Base-by-base conservation (phyloP, 2,113 vertebrate species). In the Passer domesticus region DNA sequence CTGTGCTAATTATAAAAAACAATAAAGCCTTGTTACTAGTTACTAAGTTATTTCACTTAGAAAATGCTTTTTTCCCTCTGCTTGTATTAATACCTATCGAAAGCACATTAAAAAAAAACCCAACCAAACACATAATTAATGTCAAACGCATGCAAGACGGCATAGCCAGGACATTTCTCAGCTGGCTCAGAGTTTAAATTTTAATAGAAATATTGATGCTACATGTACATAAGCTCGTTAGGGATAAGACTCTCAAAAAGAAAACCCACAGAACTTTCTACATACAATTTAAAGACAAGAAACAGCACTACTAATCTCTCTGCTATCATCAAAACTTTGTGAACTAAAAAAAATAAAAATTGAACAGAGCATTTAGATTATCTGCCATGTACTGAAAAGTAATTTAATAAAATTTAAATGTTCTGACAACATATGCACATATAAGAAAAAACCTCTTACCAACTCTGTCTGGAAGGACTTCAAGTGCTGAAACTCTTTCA, bases 391-490 rank as follows among this genome's bases (percentile, higher is more conserved):
- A 69, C 81, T 69, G 52, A 89, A 85, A 89, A 91, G 41, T 59
- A 78, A 74, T 86, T 82, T 78, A 86, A 87, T 69, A 68, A 87
- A 74, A 77, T 89, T 58, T 82, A 74, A 78, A 78, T 86, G 37
- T 74, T 86, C 53, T 82, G 64, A 81, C 37, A 80, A 91, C 44
- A 82, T 70, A 91, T 69, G 73, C 1, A 5, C 23, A 90, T 72
- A 84, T 55, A 89, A 52, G 75, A 72, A 92, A 96, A 83, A 83
- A 28, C 64, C 67, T 22, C 99, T 98, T 97, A 99, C 99, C 98
- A 91, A 99, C 98, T 98, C 99, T 98, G 94, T 99, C 99, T 24
- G 99, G 99, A 64, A 99, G 98, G 72, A 99, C 99, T 97, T 99
- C 99, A 62, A 99, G 98, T 19, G 98, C 99, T 94, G 99, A 99